phyloP scores from a whole-genome alignment of 2,113 vertebrate genomes.

The Zosterops pallidus region DNA sequence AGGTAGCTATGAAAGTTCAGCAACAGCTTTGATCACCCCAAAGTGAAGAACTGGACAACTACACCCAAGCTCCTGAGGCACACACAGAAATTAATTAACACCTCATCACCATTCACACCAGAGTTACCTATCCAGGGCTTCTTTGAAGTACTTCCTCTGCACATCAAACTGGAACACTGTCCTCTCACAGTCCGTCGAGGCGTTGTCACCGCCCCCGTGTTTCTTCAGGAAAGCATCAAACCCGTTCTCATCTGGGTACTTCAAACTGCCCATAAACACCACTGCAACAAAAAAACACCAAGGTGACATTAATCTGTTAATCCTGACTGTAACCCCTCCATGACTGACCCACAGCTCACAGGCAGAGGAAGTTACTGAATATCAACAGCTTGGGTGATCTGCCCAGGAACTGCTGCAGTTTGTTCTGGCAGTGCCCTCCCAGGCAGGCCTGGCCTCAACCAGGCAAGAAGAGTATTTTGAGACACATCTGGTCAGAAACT shows the following conservation, averaged over 20 bases:
- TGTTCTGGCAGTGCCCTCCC: not conserved
- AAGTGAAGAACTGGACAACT: not conserved
- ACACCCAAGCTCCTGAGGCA: not conserved
- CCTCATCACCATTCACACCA: not conserved
- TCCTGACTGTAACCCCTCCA: not conserved
- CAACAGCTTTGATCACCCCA: not conserved
- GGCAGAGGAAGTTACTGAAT: not conserved
- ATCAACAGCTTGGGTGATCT: not conserved
- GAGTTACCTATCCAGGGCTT: slow-evolving; percentile 91
- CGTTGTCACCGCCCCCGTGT: slow-evolving; percentile 92
- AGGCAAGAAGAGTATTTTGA: not conserved
- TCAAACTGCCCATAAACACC: slow-evolving; percentile 98
- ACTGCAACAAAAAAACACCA: slow-evolving; percentile 75
- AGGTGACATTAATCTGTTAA: not conserved
- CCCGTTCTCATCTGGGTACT: slow-evolving; percentile 94
- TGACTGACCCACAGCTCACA: not conserved
- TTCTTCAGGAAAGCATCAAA: slow-evolving; percentile 96
- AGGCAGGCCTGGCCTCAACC: not conserved
- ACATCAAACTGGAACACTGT: slow-evolving; percentile 97
- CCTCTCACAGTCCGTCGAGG: slow-evolving; percentile 93
- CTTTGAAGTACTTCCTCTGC: slow-evolving; percentile 91
- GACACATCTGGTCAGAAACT: not conserved
- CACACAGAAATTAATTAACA: not conserved
- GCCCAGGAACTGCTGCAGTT: not conserved
- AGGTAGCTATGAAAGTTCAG: not conserved